Evolutionary conservation across 2,113 vertebrate species (phyloP).

Genomic region (Aplodontia rufa): DNA sequence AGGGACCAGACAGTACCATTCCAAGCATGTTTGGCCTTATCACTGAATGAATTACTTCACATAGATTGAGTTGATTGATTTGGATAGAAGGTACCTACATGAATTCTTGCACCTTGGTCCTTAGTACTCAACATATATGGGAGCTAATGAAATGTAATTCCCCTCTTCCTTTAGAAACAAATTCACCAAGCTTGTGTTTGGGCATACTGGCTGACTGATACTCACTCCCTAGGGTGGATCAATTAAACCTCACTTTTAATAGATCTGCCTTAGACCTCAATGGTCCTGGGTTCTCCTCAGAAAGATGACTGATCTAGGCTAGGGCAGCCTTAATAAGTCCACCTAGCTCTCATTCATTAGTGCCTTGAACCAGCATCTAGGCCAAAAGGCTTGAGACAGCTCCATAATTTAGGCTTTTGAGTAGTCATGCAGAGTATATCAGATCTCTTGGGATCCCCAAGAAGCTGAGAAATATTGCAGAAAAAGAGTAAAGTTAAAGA

Average conservation of each 20-base stretch:
- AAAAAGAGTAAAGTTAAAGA: neutral
- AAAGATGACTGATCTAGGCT: neutral
- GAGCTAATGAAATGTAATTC: neutral
- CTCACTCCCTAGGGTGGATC: neutral
- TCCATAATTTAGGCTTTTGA: neutral
- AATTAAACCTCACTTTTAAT: neutral
- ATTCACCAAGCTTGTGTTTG: neutral
- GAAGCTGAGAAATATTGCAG: neutral
- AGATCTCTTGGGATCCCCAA: neutral
- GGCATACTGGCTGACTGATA: neutral
- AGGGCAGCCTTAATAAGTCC: neutral
- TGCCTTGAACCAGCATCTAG: neutral
- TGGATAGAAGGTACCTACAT: neutral
- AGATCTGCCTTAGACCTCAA: neutral
- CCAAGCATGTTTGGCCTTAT: neutral
- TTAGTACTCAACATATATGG: slow-evolving; percentile 1
- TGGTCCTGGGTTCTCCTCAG: neutral
- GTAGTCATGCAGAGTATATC: neutral
- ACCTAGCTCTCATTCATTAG: neutral
- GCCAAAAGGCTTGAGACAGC: neutral
- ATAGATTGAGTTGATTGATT: neutral
- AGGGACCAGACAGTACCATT: neutral
- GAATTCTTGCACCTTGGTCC: neutral
- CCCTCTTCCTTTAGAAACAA: neutral
- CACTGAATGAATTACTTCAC: slow-evolving; percentile 9